Evolutionary conservation across 1,140 invertebrate species (phyloP), one percentile per base, ranked within the genome.

Genomic region (Papilio machaon): DNA sequence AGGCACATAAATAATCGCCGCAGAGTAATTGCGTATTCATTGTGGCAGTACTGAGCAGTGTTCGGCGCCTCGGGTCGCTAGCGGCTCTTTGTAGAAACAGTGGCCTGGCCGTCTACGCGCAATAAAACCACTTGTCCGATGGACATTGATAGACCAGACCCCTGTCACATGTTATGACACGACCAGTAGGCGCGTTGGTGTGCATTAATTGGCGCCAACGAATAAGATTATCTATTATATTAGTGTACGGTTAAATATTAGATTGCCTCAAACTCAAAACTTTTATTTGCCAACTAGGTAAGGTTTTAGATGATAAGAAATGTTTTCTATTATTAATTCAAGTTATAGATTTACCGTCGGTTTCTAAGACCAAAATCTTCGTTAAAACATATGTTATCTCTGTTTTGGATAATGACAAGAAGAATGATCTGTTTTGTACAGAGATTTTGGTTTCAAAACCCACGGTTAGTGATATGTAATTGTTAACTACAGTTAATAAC

Each of bases 61-160:
- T 46, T 52, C 46, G 81, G 79, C 82, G 79, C 79, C 82, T 82
- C 30, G 30, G 79, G 58, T 73, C n/a, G 73, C 52, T 52, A 64
- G 79, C 52, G 76, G 79, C 74, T 75, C 73, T 76, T 76, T 76
- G 74, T 30, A 30, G 23, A 30, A 30, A 30, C 23, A 30, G 23
- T 30, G 23, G 23, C 23, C 23, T 30, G 23, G 23, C 23, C 23
- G 23, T 30, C 23, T 30, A 30, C 23, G 38, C 43, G 73, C 73
- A 74, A 74, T 74, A 74, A 84, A 84, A 82, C 84, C 73, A 84
- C 81, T 83, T 80, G 85, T 86, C 82, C 79, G 80, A 85, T 85
- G 82, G 84, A 85, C 82, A 84, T 82, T 82, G 85, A 86, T 84
- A 84, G 82, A 82, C 82, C 78, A 76, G 75, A 75, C 74, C 58